Conservation (phyloP, 1,140 invertebrate genomes). For the Agraylea sexmaculata region DNA sequence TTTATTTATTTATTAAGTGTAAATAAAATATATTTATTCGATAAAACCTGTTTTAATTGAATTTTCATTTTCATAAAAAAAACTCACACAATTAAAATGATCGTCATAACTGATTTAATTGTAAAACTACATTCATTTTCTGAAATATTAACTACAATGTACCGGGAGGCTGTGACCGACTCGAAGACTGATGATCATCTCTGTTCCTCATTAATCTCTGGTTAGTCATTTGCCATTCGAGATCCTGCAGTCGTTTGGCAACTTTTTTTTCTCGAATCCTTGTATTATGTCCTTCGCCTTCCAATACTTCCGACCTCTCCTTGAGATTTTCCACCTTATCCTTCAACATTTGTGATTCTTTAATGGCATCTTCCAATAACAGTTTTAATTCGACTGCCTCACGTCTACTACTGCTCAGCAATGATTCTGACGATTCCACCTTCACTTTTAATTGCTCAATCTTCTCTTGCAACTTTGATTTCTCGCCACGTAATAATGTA, state of each 20-base stretch:
- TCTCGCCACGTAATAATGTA: constrained; percentile 28
- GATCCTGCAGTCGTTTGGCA: constrained; percentile 18
- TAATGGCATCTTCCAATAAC: constrained; percentile 35
- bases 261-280: constrained; percentile 15
- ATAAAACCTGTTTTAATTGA: too few relatives aligned
- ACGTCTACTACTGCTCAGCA: constrained; percentile 33
- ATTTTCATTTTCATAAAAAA: too few relatives aligned
- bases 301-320: constrained; percentile 8
- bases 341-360: constrained; percentile 34
- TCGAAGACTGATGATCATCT: not conserved
- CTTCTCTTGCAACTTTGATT: constrained; percentile 28
- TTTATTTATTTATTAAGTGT: too few relatives aligned
- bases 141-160: constrained; percentile 10
- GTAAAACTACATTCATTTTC: too few relatives aligned
- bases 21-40: too few relatives aligned
- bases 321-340: constrained; percentile 27
- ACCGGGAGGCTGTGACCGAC: constrained; percentile 2
- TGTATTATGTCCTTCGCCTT: constrained; percentile 16
- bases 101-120: too few relatives aligned
- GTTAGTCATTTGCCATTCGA: constrained; percentile 19
- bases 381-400: constrained; percentile 38
- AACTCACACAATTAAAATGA: too few relatives aligned
- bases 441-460: constrained; percentile 28
- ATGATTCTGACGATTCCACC: constrained; percentile 31
- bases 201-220: constrained; percentile 15